phyloP scores from a whole-genome alignment of 2,888 invertebrate genomes.

The Baronia brevicornis region DNA sequence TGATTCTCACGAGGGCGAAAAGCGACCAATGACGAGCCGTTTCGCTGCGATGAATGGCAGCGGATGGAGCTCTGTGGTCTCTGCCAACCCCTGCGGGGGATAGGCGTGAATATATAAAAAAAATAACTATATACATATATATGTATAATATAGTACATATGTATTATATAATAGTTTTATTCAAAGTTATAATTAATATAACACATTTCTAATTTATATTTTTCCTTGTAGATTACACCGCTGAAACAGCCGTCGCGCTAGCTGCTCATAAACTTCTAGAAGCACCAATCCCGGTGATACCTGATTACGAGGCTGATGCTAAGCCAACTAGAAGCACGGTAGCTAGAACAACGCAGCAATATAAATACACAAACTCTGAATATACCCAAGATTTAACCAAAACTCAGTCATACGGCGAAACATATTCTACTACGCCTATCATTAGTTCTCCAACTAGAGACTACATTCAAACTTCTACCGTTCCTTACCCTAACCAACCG shows the following conservation, averaged over 20 bases:
- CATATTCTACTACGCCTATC: slow-evolving; percentile 51
- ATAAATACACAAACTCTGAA: slow-evolving; percentile 49
- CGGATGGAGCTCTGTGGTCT: no score
- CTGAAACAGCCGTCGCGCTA: slow-evolving; percentile 63
- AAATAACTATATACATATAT: no score
- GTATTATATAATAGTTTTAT: no score
- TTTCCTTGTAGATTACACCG: slow-evolving; percentile 42
- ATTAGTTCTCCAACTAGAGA: slow-evolving; percentile 28
- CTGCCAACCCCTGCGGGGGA: no score
- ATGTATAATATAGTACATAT: no score
- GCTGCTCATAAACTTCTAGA: slow-evolving; percentile 64
- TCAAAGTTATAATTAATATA: background rate
- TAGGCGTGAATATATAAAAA: no score
- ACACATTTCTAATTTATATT: background rate
- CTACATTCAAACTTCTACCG: slow-evolving; percentile 34
- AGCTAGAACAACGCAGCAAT: slow-evolving; percentile 40
- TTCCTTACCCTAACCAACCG: slow-evolving; percentile 22
- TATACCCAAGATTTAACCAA: slow-evolving; percentile 34
- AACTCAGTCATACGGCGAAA: slow-evolving; percentile 31
- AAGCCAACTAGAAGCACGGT: slow-evolving; percentile 34
- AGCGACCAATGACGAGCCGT: no score
- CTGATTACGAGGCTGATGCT: slow-evolving; percentile 46
- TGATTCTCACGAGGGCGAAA: no score
- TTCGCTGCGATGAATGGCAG: no score
- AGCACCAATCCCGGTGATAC: slow-evolving; percentile 56